phyloP scores from a whole-genome alignment of 2,113 vertebrate genomes.

The Chaetorhynchus papuensis region DNA sequence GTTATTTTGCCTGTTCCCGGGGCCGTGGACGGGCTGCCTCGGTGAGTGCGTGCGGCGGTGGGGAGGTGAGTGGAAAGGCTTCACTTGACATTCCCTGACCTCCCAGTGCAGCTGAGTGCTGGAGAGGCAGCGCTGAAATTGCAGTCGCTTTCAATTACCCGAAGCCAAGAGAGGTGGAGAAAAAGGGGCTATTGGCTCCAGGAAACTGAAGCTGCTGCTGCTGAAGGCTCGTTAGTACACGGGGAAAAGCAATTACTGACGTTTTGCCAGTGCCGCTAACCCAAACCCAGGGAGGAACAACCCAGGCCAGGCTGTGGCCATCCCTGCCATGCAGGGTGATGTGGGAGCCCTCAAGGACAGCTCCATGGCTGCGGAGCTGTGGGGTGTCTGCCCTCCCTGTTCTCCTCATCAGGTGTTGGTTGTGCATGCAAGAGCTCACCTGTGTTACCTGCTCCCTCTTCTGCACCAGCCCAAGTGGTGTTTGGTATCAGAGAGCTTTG shows the following conservation, averaged over 20 bases:
- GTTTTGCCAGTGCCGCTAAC: constrained; percentile 38
- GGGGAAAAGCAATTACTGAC: constrained; percentile 71
- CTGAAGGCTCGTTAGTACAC: constrained; percentile 75
- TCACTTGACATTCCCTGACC: constrained; percentile 76
- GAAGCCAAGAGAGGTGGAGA: constrained; percentile 60
- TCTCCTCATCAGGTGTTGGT: background rate
- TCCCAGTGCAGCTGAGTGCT: constrained; percentile 65
- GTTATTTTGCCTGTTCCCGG: background rate
- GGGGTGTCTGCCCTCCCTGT: background rate
- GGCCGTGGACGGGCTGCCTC: constrained; percentile 1
- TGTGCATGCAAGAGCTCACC: rapidly evolving
- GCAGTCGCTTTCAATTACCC: constrained; percentile 76
- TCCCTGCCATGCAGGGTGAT: background rate
- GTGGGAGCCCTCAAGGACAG: background rate
- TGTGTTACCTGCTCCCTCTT: background rate
- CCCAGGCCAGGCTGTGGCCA: background rate
- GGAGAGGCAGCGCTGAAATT: constrained; percentile 67
- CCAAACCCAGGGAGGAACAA: background rate
- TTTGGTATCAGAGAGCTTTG: background rate
- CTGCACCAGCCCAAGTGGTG: background rate
- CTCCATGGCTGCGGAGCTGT: background rate
- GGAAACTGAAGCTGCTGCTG: constrained; percentile 69
- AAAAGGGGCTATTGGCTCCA: constrained; percentile 68
- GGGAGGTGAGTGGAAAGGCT: constrained; percentile 66
- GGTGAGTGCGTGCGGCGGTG: background rate